Base-by-base conservation (phyloP, 2,888 invertebrate genomes). In the Chrysopilus asiliformis region DNA sequence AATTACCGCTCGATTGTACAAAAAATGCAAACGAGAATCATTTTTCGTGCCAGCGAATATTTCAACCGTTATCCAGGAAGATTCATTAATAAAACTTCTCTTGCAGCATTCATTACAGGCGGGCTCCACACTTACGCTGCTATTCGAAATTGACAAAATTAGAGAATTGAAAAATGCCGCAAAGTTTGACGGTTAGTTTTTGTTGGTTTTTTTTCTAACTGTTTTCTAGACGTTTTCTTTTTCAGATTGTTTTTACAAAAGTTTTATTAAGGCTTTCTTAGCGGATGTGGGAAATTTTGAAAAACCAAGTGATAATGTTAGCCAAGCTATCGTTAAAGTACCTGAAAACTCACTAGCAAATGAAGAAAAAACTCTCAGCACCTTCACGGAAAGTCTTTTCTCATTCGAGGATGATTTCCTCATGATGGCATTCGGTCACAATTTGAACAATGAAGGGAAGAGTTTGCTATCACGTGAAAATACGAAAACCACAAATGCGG, bases 101-200 rank as follows among this genome's bases (percentile, higher is more conserved):
- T 36, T 49, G 5, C 43, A 49, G 4, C 56, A 60, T 40, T 55
- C 58, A 0, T 25, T 56, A 24, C 53, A 60, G 34, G 55, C 58
- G 1, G 58, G 56, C 2, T 56, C 53, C 31, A 55, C 60, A 2
- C 48, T 61, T 3, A 54, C 55, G 38, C 41, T 64, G 16, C 40
- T 64, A 17, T 52, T 49, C 25, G 51, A 53, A 40, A 52, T 59
- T 1, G 52, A 57, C 44, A 50, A 55, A 29, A 48, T 60, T 20
- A 49, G 51, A 7, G 55, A 60, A 19, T 44, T 63, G 41, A 46
- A 53, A 17, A 46, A 46, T 20, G 45, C 45, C 3, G 45, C 46
- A 10, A 47, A 49, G 12, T 49, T 53, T 27, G 43, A 53, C 32
- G 45, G 45, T 17, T 34, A 30, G 20, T 33, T 13, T 15, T 15